These are phyloP conservation scores for Brachyhypopomus occidentalis DNA, from an alignment of 2,113 vertebrate species.

Conservation along the genomic window DNA sequence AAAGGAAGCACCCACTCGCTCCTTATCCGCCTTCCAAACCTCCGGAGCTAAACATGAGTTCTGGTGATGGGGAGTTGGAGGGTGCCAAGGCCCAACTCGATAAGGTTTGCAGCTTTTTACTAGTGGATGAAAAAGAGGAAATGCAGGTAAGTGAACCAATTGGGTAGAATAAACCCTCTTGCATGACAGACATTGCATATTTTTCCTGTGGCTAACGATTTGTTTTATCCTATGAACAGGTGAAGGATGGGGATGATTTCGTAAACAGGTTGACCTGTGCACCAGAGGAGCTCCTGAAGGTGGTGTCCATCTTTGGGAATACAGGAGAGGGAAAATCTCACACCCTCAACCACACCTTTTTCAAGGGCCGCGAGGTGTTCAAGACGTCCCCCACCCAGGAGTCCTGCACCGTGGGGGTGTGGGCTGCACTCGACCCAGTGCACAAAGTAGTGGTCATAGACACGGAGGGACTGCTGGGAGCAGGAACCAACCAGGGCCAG, in stretches of 20 bases:
- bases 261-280: conserved; percentile 86
- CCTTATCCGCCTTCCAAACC: conserved; percentile 69
- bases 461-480: conserved; percentile 94
- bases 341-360: conserved; percentile 97
- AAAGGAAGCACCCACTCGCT: conserved; percentile 86
- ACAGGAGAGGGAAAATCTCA: conserved; percentile 98
- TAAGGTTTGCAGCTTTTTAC: conserved; percentile 89
- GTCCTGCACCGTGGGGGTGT: conserved; percentile 96
- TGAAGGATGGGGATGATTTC: conserved; percentile 90
- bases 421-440: conserved; percentile 94
- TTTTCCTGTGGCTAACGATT: not conserved
- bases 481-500: conserved; percentile 93
- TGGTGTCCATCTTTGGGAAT: conserved; percentile 98
- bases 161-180: not conserved
- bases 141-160: conserved; percentile 81
- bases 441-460: conserved; percentile 91
- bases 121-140: conserved; percentile 95
- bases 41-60: conserved; percentile 61
- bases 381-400: conserved; percentile 96
- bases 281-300: conserved; percentile 93
- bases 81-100: conserved; percentile 83
- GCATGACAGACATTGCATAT: too few relatives aligned
- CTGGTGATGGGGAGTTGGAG: conserved; percentile 78
- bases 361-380: conserved; percentile 95
- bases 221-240: conserved; percentile 70